Conservation (phyloP, 2,888 invertebrate genomes). For the Rhodophaea formosa region DNA sequence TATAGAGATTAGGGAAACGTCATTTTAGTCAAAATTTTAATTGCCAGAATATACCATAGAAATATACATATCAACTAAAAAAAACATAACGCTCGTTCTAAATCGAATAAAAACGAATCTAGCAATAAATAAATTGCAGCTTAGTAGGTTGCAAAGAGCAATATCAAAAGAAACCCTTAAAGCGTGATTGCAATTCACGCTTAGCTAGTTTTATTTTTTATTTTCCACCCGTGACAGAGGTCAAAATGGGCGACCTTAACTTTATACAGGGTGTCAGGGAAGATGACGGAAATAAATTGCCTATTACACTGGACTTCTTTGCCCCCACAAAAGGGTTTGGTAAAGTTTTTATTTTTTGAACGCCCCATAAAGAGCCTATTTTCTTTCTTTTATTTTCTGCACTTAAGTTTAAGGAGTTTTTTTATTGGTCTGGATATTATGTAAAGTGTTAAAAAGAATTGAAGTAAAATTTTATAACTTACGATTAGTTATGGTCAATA, state of each 20-base stretch:
- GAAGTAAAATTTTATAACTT: no score
- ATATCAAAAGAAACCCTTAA: not conserved
- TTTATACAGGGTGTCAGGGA: constrained; percentile 34
- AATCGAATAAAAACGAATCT: no score
- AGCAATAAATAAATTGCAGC: no score
- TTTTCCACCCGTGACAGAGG: constrained; percentile 9
- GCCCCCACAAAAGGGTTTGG: constrained; percentile 18
- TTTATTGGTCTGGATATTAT: constrained; percentile 2
- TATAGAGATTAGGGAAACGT: no score
- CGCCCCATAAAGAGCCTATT: constrained; percentile 16
- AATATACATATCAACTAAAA: no score
- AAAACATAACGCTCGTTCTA: no score
- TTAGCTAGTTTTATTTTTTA: not conserved
- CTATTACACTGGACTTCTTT: constrained; percentile 30
- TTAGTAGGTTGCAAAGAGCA: no score
- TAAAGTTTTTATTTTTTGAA: constrained; percentile 19
- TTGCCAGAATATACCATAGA: no score
- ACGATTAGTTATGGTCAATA: no score
- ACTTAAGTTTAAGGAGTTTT: constrained; percentile 7
- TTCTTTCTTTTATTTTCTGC: constrained; percentile 13
- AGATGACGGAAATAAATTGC: constrained; percentile 34
- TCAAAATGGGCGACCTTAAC: constrained; percentile 28
- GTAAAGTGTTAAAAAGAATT: constrained; percentile 1
- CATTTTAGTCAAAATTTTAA: no score
- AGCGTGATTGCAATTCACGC: not conserved